phyloP scores from a whole-genome alignment of 2,113 vertebrate genomes.

The Dasyornis broadbenti region DNA sequence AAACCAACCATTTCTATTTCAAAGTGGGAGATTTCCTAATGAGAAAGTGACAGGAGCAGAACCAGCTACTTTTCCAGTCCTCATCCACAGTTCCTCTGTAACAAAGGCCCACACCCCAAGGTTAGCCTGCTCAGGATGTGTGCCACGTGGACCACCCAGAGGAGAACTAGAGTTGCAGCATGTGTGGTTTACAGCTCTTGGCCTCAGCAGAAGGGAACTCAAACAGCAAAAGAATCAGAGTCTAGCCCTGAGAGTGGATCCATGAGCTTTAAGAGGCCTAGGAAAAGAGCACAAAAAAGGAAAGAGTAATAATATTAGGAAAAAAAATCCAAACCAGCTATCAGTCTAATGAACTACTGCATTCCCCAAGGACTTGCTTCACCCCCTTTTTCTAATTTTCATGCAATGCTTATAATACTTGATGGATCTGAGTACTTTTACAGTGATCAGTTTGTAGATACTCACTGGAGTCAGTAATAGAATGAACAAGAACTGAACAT shows the following conservation, averaged over 20 bases:
- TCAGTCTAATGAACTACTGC: neutral
- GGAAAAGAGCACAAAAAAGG: neutral
- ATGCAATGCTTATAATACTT: neutral
- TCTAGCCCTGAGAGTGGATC: neutral
- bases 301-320: neutral
- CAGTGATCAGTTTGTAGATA: neutral
- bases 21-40: neutral
- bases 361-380: neutral
- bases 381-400: neutral
- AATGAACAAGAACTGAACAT: neutral
- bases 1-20: neutral
- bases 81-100: neutral
- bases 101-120: neutral
- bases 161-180: neutral
- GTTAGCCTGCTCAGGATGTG: neutral
- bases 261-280: neutral
- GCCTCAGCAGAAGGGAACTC: neutral
- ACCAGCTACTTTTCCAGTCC: neutral
- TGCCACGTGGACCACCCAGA: rapidly evolving
- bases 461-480: neutral
- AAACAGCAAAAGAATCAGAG: neutral
- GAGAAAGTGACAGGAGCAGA: neutral
- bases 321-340: neutral
- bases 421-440: neutral
- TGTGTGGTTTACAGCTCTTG: rapidly evolving